Evolutionary conservation across 2,113 vertebrate genomes (phyloP).

Genomic region (Condylura cristata): DNA sequence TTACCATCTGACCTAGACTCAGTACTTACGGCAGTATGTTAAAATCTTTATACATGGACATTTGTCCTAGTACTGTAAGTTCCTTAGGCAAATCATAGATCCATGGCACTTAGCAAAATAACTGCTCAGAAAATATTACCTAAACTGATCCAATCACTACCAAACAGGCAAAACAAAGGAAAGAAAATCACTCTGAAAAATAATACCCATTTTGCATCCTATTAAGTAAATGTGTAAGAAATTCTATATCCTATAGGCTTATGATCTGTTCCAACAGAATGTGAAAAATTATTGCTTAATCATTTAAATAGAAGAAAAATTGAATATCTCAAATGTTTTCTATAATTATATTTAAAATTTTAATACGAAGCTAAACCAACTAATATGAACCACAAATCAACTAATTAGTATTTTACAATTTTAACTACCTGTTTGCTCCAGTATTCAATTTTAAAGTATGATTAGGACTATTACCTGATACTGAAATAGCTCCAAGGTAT

Average conservation of each 20-base stretch:
- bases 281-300: neutral
- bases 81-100: neutral
- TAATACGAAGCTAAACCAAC: neutral
- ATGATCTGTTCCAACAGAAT: neutral
- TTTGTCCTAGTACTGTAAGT: neutral
- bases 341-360: neutral
- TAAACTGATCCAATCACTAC: neutral
- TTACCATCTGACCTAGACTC: neutral
- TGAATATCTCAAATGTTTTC: neutral
- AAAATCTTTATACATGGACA: neutral
- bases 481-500: neutral
- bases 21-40: neutral
- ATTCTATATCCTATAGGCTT: neutral
- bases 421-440: neutral
- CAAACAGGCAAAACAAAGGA: neutral
- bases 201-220: neutral
- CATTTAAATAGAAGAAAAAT: neutral
- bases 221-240: slow-evolving; percentile 7
- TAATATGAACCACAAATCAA: neutral
- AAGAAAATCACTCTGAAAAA: neutral
- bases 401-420: neutral
- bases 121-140: neutral
- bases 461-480: neutral
- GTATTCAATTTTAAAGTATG: neutral
- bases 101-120: neutral